Conservation (phyloP, 2,888 invertebrate species). For the Ormyrus rosae region DNA sequence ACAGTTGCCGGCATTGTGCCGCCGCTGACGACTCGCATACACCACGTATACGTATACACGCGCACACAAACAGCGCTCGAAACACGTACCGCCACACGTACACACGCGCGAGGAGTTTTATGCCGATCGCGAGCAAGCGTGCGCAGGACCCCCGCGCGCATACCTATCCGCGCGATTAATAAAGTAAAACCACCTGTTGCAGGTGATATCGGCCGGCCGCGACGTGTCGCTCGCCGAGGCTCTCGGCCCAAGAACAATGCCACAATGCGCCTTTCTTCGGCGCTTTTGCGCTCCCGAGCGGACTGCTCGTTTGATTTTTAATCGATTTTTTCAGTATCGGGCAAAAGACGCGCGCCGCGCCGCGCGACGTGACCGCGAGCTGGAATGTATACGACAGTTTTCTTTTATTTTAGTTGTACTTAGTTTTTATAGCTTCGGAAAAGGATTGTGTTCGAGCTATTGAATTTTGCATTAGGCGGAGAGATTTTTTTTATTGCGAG, state of each 20-base stretch:
- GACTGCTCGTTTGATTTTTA: neutral
- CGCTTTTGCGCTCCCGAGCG: too few relatives aligned
- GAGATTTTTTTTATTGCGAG: too few relatives aligned
- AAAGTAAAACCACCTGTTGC: slow-evolving; percentile 71
- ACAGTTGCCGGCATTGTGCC: slow-evolving; percentile 29
- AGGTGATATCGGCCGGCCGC: slow-evolving; percentile 56
- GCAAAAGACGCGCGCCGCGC: too few relatives aligned
- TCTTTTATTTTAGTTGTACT: too few relatives aligned
- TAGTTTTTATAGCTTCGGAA: too few relatives aligned
- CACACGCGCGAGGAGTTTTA: neutral
- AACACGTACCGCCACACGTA: too few relatives aligned
- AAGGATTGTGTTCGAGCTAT: too few relatives aligned
- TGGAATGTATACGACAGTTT: too few relatives aligned
- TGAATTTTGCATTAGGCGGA: too few relatives aligned
- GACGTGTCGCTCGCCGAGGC: slow-evolving; percentile 36
- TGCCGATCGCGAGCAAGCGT: neutral
- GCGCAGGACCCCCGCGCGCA: neutral
- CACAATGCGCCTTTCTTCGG: too few relatives aligned
- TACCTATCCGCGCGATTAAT: slow-evolving; percentile 58
- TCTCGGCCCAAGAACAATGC: neutral
- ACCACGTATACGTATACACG: neutral
- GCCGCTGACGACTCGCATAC: neutral
- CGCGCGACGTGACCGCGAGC: too few relatives aligned
- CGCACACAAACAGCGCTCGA: neutral
- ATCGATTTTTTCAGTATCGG: neutral